A percentile compares a stretch with the other conserved stretches of the same genome.
These are phyloP conservation scores for Rhingia rostrata DNA, from an alignment of 2,888 invertebrate species.

Conservation along the genomic window DNA sequence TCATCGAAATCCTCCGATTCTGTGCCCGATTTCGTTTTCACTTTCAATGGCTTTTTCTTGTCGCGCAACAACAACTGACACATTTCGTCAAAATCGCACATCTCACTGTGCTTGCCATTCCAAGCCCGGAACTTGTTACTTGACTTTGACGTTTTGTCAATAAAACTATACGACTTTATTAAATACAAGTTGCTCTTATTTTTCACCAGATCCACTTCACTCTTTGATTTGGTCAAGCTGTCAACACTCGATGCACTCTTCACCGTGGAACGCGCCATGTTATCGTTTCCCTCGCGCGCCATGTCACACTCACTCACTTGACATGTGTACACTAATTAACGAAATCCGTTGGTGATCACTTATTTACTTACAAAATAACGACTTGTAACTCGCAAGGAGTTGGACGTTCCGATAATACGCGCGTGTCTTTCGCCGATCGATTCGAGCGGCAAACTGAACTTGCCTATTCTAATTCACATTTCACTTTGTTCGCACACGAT, in stretches of 20 bases:
- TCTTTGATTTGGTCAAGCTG: constrained; percentile 53
- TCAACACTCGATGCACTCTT: constrained; percentile 28
- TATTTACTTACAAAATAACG: constrained; percentile 11
- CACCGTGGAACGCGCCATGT: constrained; percentile 36
- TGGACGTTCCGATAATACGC: neutral
- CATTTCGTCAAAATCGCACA: constrained; percentile 42
- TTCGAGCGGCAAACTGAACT: constrained; percentile 62
- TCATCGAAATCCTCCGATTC: constrained; percentile 54
- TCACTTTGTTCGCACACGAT: constrained; percentile 28
- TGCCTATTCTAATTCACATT: constrained; percentile 61
- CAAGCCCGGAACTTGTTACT: constrained; percentile 17
- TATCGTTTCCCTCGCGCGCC: constrained; percentile 52
- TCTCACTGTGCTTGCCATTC: constrained; percentile 38
- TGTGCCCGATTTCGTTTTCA: constrained; percentile 43
- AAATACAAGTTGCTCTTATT: constrained; percentile 78
- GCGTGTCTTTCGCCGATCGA: constrained; percentile 62
- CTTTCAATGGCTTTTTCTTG: constrained; percentile 31
- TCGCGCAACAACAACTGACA: constrained; percentile 33
- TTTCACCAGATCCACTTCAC: constrained; percentile 76
- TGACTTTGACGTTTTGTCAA: constrained; percentile 71
- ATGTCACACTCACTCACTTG: constrained; percentile 29
- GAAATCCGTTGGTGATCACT: neutral
- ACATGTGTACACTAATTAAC: constrained; percentile 21
- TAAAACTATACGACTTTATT: constrained; percentile 78
- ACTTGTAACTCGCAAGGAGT: constrained; percentile 19